A percentile compares a stretch with the other conserved stretches of the same genome.
These are phyloP conservation scores for Xestia xanthographa DNA, from an alignment of 2,888 invertebrate species.

Conservation along the genomic window DNA sequence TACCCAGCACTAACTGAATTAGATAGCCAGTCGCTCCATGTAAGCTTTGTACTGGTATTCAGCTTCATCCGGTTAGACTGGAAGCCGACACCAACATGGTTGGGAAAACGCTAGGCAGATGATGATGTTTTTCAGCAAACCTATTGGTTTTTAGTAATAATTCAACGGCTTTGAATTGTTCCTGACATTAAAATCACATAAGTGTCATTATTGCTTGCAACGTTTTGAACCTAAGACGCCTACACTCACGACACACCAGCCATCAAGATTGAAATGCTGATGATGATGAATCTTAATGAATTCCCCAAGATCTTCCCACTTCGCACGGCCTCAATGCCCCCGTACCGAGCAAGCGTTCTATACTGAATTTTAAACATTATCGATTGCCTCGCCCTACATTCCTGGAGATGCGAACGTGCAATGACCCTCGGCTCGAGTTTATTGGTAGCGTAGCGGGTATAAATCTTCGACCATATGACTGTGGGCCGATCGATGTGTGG, in stretches of 20 bases:
- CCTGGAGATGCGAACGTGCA: constrained; percentile 70
- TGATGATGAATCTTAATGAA: constrained; percentile 58
- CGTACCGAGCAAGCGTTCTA: constrained; percentile 74
- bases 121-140: too few relatives aligned
- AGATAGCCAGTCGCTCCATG: too few relatives aligned
- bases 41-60: too few relatives aligned
- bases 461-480: constrained; percentile 71
- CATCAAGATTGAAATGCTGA: constrained; percentile 56
- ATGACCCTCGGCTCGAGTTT: constrained; percentile 69
- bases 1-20: too few relatives aligned
- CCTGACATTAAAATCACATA: not conserved
- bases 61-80: too few relatives aligned
- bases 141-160: too few relatives aligned
- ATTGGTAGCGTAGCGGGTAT: constrained; percentile 70
- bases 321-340: constrained; percentile 66
- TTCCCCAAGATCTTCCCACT: constrained; percentile 49
- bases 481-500: constrained; percentile 51
- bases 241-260: constrained; percentile 29
- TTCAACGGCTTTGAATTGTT: not conserved
- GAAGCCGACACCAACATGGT: too few relatives aligned
- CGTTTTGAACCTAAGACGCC: not conserved
- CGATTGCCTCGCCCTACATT: constrained; percentile 85
- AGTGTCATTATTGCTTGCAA: not conserved
- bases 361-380: constrained; percentile 86
- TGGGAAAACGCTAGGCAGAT: too few relatives aligned